These are phyloP conservation scores for Thinocorus orbignyianus DNA, from an alignment of 2,113 vertebrate genomes.

Conservation along the genomic window DNA sequence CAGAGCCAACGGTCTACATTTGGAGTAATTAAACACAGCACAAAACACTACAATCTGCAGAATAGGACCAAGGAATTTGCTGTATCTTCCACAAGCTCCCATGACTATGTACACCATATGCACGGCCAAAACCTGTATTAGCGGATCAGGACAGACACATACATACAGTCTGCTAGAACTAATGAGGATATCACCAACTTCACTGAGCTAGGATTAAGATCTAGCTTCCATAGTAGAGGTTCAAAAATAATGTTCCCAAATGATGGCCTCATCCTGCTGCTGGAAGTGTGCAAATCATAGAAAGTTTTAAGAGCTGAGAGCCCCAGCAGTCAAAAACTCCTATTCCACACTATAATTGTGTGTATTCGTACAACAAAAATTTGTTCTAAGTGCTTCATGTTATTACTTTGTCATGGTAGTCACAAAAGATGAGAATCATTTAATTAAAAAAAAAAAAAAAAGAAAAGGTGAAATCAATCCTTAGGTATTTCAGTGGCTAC, in stretches of 20 bases:
- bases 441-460: neutral
- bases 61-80: neutral
- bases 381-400: neutral
- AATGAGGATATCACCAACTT: neutral
- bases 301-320: neutral
- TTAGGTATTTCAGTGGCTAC: neutral
- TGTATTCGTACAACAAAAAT: neutral
- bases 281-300: neutral
- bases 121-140: neutral
- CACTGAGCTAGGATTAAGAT: neutral
- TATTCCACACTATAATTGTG: neutral
- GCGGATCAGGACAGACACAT: neutral
- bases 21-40: neutral
- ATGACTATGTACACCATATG: neutral
- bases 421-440: neutral
- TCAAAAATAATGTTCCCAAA: neutral
- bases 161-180: neutral
- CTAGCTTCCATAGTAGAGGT: neutral
- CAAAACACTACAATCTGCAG: neutral
- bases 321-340: neutral
- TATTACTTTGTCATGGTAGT: neutral
- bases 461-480: neutral
- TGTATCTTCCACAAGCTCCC: neutral
- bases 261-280: neutral
- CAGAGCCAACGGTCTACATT: neutral